Conservation (phyloP, 1,140 invertebrate species). For the Drosophila tsacasi region DNA sequence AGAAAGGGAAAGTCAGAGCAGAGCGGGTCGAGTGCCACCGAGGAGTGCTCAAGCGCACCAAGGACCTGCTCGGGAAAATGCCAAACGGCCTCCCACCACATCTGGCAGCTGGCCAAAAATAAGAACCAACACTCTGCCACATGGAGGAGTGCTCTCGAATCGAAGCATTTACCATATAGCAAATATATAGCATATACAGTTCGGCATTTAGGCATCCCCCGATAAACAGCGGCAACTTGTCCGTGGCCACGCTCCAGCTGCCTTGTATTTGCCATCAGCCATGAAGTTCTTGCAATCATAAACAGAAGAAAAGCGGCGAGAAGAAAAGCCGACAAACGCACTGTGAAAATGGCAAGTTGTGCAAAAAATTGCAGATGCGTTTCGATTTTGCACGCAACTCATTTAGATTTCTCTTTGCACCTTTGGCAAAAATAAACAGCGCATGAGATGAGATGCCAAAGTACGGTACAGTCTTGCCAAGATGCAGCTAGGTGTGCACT, state of each 20-base stretch:
- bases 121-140: constrained; percentile 25
- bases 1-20: constrained; percentile 54
- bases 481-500: constrained; percentile 35
- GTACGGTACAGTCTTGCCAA: constrained; percentile 35
- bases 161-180: constrained; percentile 15
- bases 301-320: constrained; percentile 41
- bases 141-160: constrained; percentile 34
- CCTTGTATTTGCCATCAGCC: constrained; percentile 44
- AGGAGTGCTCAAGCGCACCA: constrained; percentile 53
- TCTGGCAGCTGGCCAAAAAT: constrained; percentile 39
- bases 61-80: constrained; percentile 39
- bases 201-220: constrained; percentile 44
- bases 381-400: constrained; percentile 58
- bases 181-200: constrained; percentile 6
- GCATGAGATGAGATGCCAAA: constrained; percentile 23
- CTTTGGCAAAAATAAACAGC: constrained; percentile 63
- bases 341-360: constrained; percentile 20
- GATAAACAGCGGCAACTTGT: constrained; percentile 60
- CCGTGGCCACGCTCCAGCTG: constrained; percentile 47
- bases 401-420: constrained; percentile 67
- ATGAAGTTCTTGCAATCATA: constrained; percentile 60
- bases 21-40: constrained; percentile 19
- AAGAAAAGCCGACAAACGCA: constrained; percentile 23
- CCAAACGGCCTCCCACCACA: constrained; percentile 30
- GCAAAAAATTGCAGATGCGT: constrained; percentile 39